These are phyloP conservation scores for Lepidurus couesii DNA, from an alignment of 1,140 invertebrate genomes.

Conservation along the genomic window DNA sequence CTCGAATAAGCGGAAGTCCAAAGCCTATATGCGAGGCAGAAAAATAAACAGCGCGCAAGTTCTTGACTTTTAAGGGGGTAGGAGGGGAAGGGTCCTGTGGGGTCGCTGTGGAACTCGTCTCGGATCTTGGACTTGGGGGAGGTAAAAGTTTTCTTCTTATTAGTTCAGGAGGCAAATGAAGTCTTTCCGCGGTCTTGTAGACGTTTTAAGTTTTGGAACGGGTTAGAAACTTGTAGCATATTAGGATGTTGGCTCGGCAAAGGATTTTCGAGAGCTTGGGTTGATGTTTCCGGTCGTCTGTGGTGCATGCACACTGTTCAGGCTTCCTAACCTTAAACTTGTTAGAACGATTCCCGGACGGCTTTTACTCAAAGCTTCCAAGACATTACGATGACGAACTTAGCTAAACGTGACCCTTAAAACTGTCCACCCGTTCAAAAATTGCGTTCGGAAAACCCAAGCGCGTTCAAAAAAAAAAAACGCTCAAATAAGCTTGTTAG, in stretches of 20 bases:
- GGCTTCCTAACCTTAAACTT: conserved; percentile 22
- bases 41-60: not conserved
- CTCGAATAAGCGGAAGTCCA: conserved; percentile 10
- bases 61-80: not conserved
- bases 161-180: conserved; percentile 9
- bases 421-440: not conserved
- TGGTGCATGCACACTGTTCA: not conserved
- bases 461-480: too few relatives aligned
- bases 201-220: not conserved
- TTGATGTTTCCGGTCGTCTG: conserved; percentile 18
- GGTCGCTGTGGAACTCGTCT: not conserved
- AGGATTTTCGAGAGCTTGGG: not conserved
- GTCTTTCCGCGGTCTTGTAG: not conserved
- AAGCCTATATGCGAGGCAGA: conserved; percentile 7
- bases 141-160: not conserved
- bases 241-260: not conserved
- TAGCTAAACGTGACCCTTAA: not conserved
- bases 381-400: not conserved
- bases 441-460: not conserved
- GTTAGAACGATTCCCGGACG: not conserved
- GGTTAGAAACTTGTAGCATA: not conserved
- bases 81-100: not conserved
- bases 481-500: too few relatives aligned
- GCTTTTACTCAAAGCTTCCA: not conserved
- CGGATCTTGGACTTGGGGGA: not conserved